Evolutionary conservation across 2,797 vertebrate species (phyloP).

Genomic region (Sebastes vulpes): DNA sequence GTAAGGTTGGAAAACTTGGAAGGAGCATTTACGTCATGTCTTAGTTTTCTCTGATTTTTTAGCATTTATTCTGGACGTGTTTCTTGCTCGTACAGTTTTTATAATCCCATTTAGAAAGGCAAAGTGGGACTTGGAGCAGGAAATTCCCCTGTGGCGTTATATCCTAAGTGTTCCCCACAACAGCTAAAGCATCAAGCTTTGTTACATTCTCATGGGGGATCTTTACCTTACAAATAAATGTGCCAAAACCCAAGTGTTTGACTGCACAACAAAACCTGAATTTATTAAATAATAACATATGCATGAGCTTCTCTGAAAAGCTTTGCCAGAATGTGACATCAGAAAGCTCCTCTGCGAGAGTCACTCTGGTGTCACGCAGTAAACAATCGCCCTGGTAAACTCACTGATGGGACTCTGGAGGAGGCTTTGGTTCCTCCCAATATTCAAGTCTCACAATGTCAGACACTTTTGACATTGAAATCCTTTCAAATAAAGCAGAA

Average conservation of each 20-base stretch:
- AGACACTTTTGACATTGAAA: constrained; percentile 30
- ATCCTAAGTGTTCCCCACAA: not conserved
- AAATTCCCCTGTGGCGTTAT: not conserved
- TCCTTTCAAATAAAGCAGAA: constrained; percentile 10
- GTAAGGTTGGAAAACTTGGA: not conserved
- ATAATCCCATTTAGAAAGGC: not conserved
- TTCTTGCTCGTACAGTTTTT: not conserved
- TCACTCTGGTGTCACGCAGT: constrained; percentile 31
- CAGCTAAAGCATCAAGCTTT: not conserved
- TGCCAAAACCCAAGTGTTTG: not conserved
- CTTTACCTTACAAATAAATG: constrained; percentile 16
- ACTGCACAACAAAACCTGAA: not conserved
- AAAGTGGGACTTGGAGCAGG: not conserved
- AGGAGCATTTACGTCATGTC: not conserved
- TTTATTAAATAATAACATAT: not conserved
- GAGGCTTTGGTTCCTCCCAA: not conserved
- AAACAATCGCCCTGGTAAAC: constrained; percentile 33
- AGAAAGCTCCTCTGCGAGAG: constrained; percentile 6
- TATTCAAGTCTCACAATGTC: not conserved
- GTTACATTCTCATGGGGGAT: not conserved
- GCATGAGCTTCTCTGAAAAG: constrained; percentile 1
- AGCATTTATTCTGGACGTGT: not conserved
- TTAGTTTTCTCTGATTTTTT: not conserved
- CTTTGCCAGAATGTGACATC: constrained; percentile 9
- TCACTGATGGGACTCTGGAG: constrained; percentile 36